phyloP scores from a whole-genome alignment of 2,888 invertebrate species.

The Alsophila aescularia region DNA sequence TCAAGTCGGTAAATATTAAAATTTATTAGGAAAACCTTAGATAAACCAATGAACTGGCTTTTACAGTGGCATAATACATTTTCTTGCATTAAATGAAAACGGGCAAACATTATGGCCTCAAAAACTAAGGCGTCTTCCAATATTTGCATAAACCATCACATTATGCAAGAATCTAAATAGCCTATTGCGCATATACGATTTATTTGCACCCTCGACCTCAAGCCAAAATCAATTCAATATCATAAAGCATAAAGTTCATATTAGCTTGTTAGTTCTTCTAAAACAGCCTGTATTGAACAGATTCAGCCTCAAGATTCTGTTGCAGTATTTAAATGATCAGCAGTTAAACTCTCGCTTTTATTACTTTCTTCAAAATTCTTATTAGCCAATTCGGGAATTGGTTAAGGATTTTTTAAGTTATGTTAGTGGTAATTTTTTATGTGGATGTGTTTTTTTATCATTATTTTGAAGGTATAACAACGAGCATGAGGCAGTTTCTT shows the following conservation, averaged over 20 bases:
- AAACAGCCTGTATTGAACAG: slow-evolving; percentile 45
- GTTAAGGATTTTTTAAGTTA: too few species aligned
- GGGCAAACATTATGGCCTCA: slow-evolving; percentile 8
- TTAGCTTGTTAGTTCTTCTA: slow-evolving; percentile 30
- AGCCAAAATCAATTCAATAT: slow-evolving; percentile 24
- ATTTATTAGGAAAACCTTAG: too few species aligned
- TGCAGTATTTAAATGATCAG: slow-evolving; percentile 9
- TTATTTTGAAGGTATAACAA: too few species aligned
- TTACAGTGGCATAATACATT: too few species aligned
- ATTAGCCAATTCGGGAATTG: too few species aligned
- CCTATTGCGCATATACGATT: slow-evolving; percentile 16
- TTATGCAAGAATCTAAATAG: slow-evolving; percentile 28
- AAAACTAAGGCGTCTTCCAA: slow-evolving; percentile 10
- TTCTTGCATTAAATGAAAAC: too few species aligned
- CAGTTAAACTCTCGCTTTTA: not conserved
- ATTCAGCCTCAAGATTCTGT: slow-evolving; percentile 50
- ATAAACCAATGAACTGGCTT: too few species aligned
- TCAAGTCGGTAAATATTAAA: too few species aligned
- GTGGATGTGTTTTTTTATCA: too few species aligned
- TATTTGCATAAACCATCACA: slow-evolving; percentile 19
- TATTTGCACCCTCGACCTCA: slow-evolving; percentile 15
- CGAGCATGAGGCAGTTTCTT: too few species aligned
- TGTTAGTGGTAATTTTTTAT: too few species aligned
- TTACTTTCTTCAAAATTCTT: too few species aligned
- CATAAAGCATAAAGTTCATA: slow-evolving; percentile 24